Conservation (phyloP, 2,888 invertebrate species). For the Micropterix aruncella region DNA sequence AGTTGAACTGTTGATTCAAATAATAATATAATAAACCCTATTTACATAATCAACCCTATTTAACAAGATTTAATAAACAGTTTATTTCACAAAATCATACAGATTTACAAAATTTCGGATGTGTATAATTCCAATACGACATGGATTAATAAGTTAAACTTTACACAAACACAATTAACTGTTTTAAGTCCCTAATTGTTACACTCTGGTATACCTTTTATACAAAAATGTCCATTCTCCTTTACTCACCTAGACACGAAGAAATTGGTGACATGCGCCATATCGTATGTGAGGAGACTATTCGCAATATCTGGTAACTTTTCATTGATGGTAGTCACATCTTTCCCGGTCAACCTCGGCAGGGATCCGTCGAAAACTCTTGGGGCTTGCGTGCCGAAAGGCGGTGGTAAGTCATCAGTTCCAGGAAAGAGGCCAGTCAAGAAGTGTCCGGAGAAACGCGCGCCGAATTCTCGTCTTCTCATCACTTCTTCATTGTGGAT, state of each 20-base stretch:
- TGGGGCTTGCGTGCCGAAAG: conserved; percentile 72
- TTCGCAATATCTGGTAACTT: conserved; percentile 54
- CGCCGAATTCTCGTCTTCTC: conserved; percentile 63
- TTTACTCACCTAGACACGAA: conserved; percentile 42
- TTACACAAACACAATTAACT: no score
- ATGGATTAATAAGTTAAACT: no score
- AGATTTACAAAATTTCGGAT: no score
- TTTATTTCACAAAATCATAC: no score
- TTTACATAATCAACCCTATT: no score
- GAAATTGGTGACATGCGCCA: conserved; percentile 56
- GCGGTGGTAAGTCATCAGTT: conserved; percentile 71
- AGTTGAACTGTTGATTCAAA: no score
- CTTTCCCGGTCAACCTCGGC: conserved; percentile 44
- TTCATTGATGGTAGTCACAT: conserved; percentile 48
- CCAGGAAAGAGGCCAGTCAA: conserved; percentile 80
- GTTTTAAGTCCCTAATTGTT: no score
- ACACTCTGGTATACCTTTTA: no score
- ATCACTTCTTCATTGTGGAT: conserved; percentile 76
- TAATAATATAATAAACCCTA: no score
- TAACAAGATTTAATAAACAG: no score
- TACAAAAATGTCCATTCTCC: no score
- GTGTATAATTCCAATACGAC: no score
- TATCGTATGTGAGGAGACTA: conserved; percentile 51
- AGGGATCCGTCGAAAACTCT: conserved; percentile 58
- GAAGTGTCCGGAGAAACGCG: conserved; percentile 70